Evolutionary conservation across 1,140 invertebrate genomes (phyloP), one percentile per base, ranked within the genome.

Genomic region (Meloidogyne hapla): DNA sequence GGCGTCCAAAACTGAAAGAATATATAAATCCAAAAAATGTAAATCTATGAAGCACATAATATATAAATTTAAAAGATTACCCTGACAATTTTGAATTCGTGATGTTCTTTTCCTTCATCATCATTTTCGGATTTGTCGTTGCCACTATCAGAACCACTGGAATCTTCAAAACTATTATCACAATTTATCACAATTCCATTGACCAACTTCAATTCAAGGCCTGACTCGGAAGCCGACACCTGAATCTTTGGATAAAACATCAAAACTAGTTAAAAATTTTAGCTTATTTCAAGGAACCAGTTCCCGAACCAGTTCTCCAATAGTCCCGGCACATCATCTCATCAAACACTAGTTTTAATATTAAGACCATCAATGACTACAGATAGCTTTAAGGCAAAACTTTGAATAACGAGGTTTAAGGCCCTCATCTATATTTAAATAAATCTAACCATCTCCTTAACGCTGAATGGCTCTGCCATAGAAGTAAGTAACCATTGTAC

Each of bases 401-500:
- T n/a, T n/a, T n/a, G n/a, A n/a, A n/a, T n/a, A n/a, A n/a, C n/a
- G n/a, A n/a, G n/a, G n/a, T n/a, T n/a, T n/a, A n/a, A n/a, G n/a
- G n/a, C n/a, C n/a, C n/a, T 33, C 33, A 33, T 33, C 4, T 8
- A 33, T 33, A 48, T 48, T 18, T 18, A 18, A 5, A 5, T 8
- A 56, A 56, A 9, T 56, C 5, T 56, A n/a, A 56, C 48, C 48
- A 56, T 56, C n/a, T 56, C 48, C 0, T 6, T 5, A n/a, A n/a
- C 18, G 5, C 18, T 56, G 6, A 56, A 56, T 6, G 48, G 18
- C n/a, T n/a, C n/a, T n/a, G 1, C 18, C 18, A 56, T 2, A 15
- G 3, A 56, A 5, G n/a, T 56, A n/a, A 56, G 48, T 18, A 63
- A 15, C 71, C 71, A 73, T 61, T 73, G 40, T 10, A 73, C 48